Evolutionary conservation across 2,113 vertebrate species (phyloP).

Genomic region (Picathartes gymnocephalus): DNA sequence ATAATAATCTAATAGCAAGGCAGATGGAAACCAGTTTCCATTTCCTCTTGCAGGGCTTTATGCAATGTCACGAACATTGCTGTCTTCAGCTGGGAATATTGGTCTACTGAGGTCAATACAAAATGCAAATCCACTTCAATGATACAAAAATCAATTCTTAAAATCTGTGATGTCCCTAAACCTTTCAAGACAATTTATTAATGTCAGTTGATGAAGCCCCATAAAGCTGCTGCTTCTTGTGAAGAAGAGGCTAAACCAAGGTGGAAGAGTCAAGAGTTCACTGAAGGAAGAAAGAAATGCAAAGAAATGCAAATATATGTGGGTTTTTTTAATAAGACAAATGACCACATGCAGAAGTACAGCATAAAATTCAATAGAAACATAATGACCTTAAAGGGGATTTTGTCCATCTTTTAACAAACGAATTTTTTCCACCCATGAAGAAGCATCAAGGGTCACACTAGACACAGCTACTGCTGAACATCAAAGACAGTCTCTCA

Average conservation of each 20-base stretch:
- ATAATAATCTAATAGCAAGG: neutral
- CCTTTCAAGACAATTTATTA: neutral
- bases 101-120: neutral
- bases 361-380: neutral
- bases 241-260: neutral
- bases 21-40: neutral
- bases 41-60: neutral
- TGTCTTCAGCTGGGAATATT: neutral
- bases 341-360: neutral
- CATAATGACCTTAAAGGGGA: neutral
- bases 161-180: neutral
- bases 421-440: rapidly evolving
- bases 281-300: neutral
- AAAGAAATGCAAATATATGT: neutral
- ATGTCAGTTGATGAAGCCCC: neutral
- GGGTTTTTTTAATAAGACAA: neutral
- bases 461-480: neutral
- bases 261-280: neutral
- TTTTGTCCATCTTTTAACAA: neutral
- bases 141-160: neutral
- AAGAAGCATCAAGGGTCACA: neutral
- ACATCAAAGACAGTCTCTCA: constrained; percentile 25
- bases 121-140: neutral
- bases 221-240: neutral
- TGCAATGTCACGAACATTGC: neutral